Conservation (phyloP, 2,113 vertebrate genomes). For the Abramis brama region DNA sequence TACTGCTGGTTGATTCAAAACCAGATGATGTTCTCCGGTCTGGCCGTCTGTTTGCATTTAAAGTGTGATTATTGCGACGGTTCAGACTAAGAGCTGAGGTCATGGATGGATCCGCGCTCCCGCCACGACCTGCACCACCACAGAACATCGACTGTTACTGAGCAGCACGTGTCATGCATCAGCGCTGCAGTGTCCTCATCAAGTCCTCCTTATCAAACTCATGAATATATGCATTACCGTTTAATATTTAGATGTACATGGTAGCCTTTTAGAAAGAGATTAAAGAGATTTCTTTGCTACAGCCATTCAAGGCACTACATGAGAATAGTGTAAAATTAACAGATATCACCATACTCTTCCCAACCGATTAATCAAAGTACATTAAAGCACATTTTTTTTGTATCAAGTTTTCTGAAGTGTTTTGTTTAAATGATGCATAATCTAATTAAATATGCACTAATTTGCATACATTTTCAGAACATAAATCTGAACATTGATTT, state of each 20-base stretch:
- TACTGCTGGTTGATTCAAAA: constrained; percentile 45
- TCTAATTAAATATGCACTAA: background rate
- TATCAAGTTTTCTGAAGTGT: background rate
- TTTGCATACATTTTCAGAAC: background rate
- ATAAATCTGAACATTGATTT: background rate
- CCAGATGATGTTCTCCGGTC: constrained; percentile 42
- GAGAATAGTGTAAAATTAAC: background rate
- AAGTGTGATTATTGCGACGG: constrained; percentile 55
- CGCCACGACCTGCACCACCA: background rate
- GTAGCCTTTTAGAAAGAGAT: background rate
- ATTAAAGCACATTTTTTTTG: background rate
- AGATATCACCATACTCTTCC: background rate
- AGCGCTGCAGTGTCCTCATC: background rate
- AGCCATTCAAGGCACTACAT: background rate
- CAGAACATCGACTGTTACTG: background rate
- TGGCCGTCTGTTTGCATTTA: constrained; percentile 45
- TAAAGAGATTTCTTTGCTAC: background rate
- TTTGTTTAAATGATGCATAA: background rate
- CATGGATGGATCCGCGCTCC: constrained; percentile 41
- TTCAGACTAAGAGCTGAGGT: constrained; percentile 54
- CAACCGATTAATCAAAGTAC: background rate
- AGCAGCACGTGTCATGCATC: background rate
- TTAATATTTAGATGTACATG: background rate
- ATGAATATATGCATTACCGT: background rate
- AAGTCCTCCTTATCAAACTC: background rate